Evolutionary conservation across 2,888 invertebrate species (phyloP), one percentile per base, ranked within the genome.

Genomic region (Acleris emargana): DNA sequence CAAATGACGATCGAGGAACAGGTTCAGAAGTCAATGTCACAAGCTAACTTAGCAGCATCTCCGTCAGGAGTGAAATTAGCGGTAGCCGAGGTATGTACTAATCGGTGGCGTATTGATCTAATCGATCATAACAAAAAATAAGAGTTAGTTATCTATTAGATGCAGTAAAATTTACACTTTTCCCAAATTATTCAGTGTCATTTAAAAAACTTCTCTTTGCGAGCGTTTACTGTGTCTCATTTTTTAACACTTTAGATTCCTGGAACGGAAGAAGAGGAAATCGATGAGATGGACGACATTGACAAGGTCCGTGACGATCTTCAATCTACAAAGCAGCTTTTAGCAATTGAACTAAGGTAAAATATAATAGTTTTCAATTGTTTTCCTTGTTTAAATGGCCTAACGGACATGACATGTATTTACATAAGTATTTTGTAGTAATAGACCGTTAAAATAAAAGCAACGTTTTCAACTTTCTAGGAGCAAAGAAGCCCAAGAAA

Each of bases 1-100:
- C 97, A 97, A 85, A 94, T 97, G 95, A 97, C 97, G 1, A 96
- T 97, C 72, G 97, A 97, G 79, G 97, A 97, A 81, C 97, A 97
- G 87, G 95, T 97, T 53, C 96, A 96, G 75, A 97, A 97, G 81
- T 96, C 96, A 0, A 95, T 95, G 87, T 96, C 96, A 5, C 96
- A 94, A 75, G 92, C 94, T 1, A 93, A 93, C 71, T 87, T 95
- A 45, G 94, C 94, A 52, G 93, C 86, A 1, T 90, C 91, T 0
- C 89, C 91, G n/a, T 91, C 92, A 2, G 90, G 91, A 58, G 84
- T 81, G 45, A 38, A 38, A 9, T 38, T 38, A 38, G 81, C 82
- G 6, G 75, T 87, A 50, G 76, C 87, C 51, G 88, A 89, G 72
- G 88, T 87, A 77, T 70, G 13, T 42, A n/a, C n/a, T n/a, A n/a